Percentiles rank a stretch among this genome's conserved stretches.
Evolutionary conservation across 2,888 invertebrate genomes (phyloP).

Genomic region (Drosophila neotestacea): DNA sequence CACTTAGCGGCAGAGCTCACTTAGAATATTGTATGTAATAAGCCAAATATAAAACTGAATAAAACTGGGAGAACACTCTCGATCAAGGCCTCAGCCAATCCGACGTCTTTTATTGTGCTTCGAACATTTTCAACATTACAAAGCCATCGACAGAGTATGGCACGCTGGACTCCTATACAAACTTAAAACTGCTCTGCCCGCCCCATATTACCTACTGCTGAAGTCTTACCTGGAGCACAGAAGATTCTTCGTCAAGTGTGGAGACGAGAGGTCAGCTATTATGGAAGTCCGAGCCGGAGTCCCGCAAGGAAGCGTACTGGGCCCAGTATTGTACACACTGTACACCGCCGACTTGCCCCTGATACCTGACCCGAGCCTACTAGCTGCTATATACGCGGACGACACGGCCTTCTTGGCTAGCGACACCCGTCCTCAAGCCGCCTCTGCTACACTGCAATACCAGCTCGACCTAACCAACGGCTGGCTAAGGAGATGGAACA

Average conservation of each 20-base stretch:
- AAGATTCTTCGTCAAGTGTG: not conserved
- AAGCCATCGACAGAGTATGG: not conserved
- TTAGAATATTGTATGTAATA: too few species aligned
- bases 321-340: not conserved
- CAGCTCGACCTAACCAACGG: not conserved
- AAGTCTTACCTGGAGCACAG: not conserved
- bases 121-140: too few species aligned
- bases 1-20: too few species aligned
- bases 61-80: too few species aligned
- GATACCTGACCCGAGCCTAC: not conserved
- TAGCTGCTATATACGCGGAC: constrained; percentile 4
- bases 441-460: not conserved
- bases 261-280: not conserved
- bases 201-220: not conserved
- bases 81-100: too few species aligned
- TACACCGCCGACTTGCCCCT: constrained; percentile 3
- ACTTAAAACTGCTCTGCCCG: not conserved
- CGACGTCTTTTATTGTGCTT: too few species aligned
- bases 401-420: constrained; percentile 3
- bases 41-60: too few species aligned
- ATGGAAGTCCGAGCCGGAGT: not conserved
- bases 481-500: not conserved
- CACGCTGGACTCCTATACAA: not conserved
- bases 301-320: not conserved
- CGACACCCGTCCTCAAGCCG: not conserved